Evolutionary conservation across 1,140 invertebrate genomes (phyloP).

Genomic region (Marisa cornuarietis): DNA sequence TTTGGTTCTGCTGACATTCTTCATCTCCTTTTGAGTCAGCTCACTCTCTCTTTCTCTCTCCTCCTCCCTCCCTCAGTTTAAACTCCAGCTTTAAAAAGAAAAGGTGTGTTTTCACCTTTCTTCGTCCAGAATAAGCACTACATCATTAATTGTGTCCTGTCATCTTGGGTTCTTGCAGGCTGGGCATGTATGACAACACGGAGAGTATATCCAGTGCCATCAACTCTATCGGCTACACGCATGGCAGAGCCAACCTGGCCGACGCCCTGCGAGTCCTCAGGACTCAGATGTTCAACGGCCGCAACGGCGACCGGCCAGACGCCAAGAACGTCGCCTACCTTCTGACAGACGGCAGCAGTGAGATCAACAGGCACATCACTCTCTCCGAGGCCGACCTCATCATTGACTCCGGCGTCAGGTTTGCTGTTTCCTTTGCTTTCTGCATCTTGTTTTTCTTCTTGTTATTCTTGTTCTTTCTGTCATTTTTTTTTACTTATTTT

Average conservation of each 20-base stretch:
- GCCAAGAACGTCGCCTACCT: slow-evolving; percentile 56
- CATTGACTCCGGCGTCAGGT: slow-evolving; percentile 48
- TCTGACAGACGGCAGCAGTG: slow-evolving; percentile 52
- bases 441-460: not conserved
- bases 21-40: not conserved
- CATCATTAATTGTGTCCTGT: not conserved
- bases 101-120: not conserved
- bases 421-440: not conserved
- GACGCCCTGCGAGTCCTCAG: slow-evolving; percentile 48
- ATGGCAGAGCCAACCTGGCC: slow-evolving; percentile 56
- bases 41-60: not conserved
- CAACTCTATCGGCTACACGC: slow-evolving; percentile 46
- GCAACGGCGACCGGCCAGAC: slow-evolving; percentile 44
- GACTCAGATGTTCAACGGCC: slow-evolving; percentile 49
- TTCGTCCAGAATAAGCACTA: not conserved
- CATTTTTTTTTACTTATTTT: not conserved
- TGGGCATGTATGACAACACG: slow-evolving; percentile 24
- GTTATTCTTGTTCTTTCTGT: not conserved
- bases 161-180: slow-evolving; percentile 10
- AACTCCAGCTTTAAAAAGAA: too few relatives aligned
- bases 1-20: not conserved
- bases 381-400: slow-evolving; percentile 50
- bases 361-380: slow-evolving; percentile 45
- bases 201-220: slow-evolving; percentile 42
- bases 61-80: not conserved